phyloP scores from a whole-genome alignment of 2,797 vertebrate species.

The Poliocrania exsul region DNA sequence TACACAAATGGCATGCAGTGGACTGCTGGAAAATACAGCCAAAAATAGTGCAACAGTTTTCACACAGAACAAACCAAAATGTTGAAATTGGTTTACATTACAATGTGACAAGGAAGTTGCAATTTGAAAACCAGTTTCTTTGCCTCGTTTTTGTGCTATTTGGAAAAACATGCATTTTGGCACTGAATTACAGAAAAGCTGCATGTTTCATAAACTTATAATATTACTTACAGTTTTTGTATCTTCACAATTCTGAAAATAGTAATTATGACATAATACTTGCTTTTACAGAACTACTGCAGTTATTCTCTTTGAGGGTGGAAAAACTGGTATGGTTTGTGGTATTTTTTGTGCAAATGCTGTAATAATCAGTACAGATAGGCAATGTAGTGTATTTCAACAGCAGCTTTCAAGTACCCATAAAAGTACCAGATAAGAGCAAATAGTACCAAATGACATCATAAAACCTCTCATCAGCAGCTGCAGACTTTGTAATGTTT shows the following conservation, averaged over 20 bases:
- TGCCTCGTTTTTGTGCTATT: conserved; percentile 71
- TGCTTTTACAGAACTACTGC: background rate
- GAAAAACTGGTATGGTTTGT: background rate
- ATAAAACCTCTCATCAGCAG: background rate
- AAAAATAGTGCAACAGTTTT: conserved; percentile 66
- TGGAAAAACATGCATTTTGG: conserved; percentile 81
- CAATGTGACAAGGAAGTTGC: conserved; percentile 52
- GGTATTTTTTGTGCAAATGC: background rate
- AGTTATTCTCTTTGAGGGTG: background rate
- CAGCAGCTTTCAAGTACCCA: conserved; percentile 9
- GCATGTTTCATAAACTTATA: conserved; percentile 54
- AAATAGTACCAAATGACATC: background rate
- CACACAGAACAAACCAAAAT: conserved; percentile 71
- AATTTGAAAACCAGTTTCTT: conserved; percentile 65
- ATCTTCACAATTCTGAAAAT: conserved; percentile 44
- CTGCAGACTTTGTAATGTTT: background rate
- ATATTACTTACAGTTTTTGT: background rate
- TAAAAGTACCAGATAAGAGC: background rate
- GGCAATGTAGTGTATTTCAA: background rate
- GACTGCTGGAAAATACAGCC: conserved; percentile 68
- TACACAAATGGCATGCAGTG: conserved; percentile 83
- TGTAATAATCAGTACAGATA: background rate
- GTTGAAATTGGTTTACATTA: conserved; percentile 60
- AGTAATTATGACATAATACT: background rate
- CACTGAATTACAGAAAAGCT: conserved; percentile 66